Base-by-base conservation (phyloP, 2,113 vertebrate species). In the Eudyptes chrysolophus region DNA sequence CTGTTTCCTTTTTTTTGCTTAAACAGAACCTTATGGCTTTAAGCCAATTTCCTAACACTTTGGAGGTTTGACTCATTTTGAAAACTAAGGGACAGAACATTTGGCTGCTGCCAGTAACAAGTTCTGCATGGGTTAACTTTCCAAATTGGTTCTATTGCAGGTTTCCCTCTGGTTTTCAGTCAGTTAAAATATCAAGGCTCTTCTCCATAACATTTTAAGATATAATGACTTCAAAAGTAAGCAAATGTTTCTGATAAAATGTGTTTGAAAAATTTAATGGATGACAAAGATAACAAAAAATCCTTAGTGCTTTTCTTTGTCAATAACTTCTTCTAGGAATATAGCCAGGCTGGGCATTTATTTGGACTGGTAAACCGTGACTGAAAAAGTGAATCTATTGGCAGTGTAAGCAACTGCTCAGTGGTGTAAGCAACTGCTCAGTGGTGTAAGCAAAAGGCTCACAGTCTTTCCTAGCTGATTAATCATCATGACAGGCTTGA, bases 401-500 rank as follows among this genome's bases (percentile, higher is more conserved):
- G 79, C 85, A 90, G 75, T 16, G 27, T 19, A 92, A 88, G 79
- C 52, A 82, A 72, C 36, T 49, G 61, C 60, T 91, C 80, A 17
- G 40, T n/a, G 80, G 55, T 89, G 27, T 78, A 95, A 95, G 87
- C 70, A 90, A 94, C 36, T 49, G 65, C 72, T 90, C 84, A 20
- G 51, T 44, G 80, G 55, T 89, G 24, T 78, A 94, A 95, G 87
- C 68, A 92, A 95, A 88, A 84, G 68, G 42, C 76, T 74, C 66
- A 65, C 34, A 58, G 58, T 62, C 60, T 85, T 87, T 69, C 32
- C 58, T 70, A 86, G 85, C 36, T 74, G 79, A 90, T 96, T 92
- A 94, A 97, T 96, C 95, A 96, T 90, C 54, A 21, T 83, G 88
- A 93, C 82, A 95, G 62, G 66, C 62, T 84, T 86, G 79, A 87